These are phyloP conservation scores for Manduca sexta DNA, from an alignment of 1,140 invertebrate species.

Conservation along the genomic window DNA sequence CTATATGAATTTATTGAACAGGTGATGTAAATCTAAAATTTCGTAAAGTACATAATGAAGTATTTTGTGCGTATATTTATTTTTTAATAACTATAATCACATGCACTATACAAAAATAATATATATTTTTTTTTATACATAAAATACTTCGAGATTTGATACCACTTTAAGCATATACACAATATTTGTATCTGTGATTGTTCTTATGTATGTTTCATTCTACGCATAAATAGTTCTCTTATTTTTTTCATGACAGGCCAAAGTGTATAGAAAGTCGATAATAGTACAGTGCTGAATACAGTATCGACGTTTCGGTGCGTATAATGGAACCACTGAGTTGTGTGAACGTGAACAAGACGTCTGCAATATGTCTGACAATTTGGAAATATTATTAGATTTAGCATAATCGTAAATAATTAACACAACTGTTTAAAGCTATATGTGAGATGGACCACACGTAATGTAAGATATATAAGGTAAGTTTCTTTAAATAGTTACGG, in stretches of 20 bases:
- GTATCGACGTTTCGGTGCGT: constrained; percentile 33
- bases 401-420: constrained; percentile 47
- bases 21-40: no score
- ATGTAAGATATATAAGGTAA: constrained; percentile 52
- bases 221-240: constrained; percentile 15
- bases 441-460: constrained; percentile 58
- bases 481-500: constrained; percentile 25
- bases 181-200: neutral
- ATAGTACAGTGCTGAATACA: constrained; percentile 21
- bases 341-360: constrained; percentile 59
- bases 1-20: no score
- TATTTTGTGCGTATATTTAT: neutral
- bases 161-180: no score
- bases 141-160: no score
- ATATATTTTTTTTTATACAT: no score
- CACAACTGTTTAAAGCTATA: constrained; percentile 37
- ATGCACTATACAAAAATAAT: no score
- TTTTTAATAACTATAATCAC: neutral
- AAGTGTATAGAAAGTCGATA: constrained; percentile 22
- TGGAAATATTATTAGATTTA: constrained; percentile 70
- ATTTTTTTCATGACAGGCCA: neutral
- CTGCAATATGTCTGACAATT: constrained; percentile 73
- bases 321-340: constrained; percentile 38
- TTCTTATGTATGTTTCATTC: constrained; percentile 10
- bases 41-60: no score